Conservation (phyloP, 2,888 invertebrate genomes). For the Euplagia quadripunctaria region DNA sequence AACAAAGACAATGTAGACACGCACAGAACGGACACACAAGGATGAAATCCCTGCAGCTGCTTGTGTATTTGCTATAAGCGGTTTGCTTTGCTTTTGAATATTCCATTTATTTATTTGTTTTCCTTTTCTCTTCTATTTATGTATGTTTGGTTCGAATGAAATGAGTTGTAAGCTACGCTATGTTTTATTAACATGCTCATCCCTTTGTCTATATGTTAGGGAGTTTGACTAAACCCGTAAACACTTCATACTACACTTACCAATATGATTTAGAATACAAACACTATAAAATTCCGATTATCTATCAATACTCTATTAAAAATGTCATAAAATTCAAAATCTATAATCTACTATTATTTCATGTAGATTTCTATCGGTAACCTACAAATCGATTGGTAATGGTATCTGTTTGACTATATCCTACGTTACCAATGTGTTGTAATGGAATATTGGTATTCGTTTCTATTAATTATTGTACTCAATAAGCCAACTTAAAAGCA, state of each 20-base stretch:
- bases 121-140: conserved; percentile 47
- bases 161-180: conserved; percentile 74
- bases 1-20: conserved; percentile 88
- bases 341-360: conserved; percentile 69
- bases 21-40: conserved; percentile 86
- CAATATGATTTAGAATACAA: conserved; percentile 68
- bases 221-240: conserved; percentile 70
- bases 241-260: conserved; percentile 70
- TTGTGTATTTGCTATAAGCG: conserved; percentile 87
- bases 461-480: conserved; percentile 54
- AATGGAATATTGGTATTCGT: conserved; percentile 81
- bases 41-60: conserved; percentile 77
- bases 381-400: conserved; percentile 62
- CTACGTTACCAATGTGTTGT: conserved; percentile 79
- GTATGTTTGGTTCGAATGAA: conserved; percentile 48
- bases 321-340: conserved; percentile 58
- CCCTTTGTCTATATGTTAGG: conserved; percentile 77
- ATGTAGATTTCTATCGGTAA: conserved; percentile 63
- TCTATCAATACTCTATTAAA: conserved; percentile 68
- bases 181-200: conserved; percentile 77
- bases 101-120: conserved; percentile 34
- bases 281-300: conserved; percentile 62
- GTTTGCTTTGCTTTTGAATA: conserved; percentile 55
- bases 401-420: conserved; percentile 57
- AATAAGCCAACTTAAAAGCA: conserved; percentile 63